Evolutionary conservation across 2,113 vertebrate species (phyloP), one percentile per base, ranked within the genome.

Genomic region (Andinoacara biseriatus): DNA sequence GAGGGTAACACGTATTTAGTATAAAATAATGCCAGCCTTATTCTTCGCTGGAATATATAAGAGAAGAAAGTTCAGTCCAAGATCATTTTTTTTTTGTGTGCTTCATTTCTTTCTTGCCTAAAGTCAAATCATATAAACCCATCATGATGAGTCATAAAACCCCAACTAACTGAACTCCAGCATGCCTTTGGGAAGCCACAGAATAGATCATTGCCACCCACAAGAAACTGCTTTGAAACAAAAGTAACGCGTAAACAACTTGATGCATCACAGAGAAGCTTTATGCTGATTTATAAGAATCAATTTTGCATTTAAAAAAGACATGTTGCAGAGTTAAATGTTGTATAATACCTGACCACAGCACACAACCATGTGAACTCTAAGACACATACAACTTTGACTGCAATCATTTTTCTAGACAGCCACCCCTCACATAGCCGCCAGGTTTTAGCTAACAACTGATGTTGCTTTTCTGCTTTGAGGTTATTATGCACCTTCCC

Each of bases 161-260:
- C 31, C 62, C 3, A 43, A 33, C 58, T 22, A 26, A 29, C 13
- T 81, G 65, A 86, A 76, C 86, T 81, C 38, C 35, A 75, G 63
- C 38, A 62, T 76, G 18, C 81, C 60, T 1, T 26, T 83, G 87
- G 85, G 84, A 86, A 56, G 38, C 26, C 38, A 83, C 62, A 7
- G 54, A 89, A 22, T 29, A 76, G 79, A 78, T 85, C 49, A 76
- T 10, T 29, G 62, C 60, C 80, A 77, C 86, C 81, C 81, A 80
- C 86, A 78, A 8, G 59, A 38, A 80, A 38, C 80, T 76, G 40
- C 80, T 81, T 54, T 13, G 13, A 31, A 35, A 79, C 61, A 78
- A 24, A 58, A 58, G 57, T 81, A 84, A 87, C 62, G 13, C 84
- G 72, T 78, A 82, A 86, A 89, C 82, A 89, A 86, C 52, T 29